Conservation (phyloP, 2,113 vertebrate genomes). For the Pachyramphus minor region DNA sequence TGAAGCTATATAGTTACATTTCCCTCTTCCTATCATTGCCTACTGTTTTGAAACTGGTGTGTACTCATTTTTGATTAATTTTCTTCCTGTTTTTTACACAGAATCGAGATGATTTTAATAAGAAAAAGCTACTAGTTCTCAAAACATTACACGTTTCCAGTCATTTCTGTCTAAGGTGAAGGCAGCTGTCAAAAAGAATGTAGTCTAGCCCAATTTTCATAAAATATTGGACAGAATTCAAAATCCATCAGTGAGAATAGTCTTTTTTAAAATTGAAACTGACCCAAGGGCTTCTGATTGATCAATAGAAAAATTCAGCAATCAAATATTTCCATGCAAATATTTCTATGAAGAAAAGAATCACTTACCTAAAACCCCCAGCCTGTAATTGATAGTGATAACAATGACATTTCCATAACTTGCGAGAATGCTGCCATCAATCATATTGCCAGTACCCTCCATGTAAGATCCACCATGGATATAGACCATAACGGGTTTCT, state of each 20-base stretch:
- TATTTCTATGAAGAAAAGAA: neutral
- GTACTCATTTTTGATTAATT: neutral
- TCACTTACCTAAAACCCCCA: slow-evolving; percentile 89
- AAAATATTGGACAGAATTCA: neutral
- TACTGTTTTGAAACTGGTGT: neutral
- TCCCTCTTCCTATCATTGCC: neutral
- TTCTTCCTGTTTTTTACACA: neutral
- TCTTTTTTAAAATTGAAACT: neutral
- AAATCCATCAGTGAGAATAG: neutral
- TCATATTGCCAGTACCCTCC: slow-evolving; percentile 93
- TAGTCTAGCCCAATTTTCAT: neutral
- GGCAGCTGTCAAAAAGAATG: neutral
- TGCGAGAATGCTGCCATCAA: slow-evolving; percentile 92
- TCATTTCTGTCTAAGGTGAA: neutral
- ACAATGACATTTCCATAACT: slow-evolving; percentile 96
- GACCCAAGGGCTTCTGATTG: neutral
- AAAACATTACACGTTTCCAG: neutral
- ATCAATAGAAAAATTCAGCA: neutral
- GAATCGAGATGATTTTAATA: neutral
- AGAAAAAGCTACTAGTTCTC: neutral
- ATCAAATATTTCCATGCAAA: neutral
- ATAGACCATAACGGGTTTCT: slow-evolving; percentile 93
- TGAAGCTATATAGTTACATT: neutral
- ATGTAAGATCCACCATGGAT: slow-evolving; percentile 95
- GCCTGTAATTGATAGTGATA: slow-evolving; percentile 91